phyloP scores from a whole-genome alignment of 2,113 vertebrate genomes.

The Python bivittatus region DNA sequence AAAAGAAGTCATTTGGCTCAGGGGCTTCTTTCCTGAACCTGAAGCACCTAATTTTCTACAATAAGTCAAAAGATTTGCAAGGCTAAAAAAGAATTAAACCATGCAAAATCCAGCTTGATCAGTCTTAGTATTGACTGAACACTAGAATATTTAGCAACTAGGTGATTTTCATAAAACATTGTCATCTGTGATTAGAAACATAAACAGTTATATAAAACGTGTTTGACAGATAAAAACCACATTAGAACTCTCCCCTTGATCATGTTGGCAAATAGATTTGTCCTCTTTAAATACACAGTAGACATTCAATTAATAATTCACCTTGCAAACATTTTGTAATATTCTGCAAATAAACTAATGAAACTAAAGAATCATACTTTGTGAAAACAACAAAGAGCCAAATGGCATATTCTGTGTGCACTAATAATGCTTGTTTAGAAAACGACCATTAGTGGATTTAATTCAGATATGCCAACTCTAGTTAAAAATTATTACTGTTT shows the following conservation, averaged over 20 bases:
- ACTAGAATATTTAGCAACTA: not conserved
- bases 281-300: not conserved
- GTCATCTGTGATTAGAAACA: not conserved
- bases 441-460: slow-evolving; percentile 58
- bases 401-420: not conserved
- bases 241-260: not conserved
- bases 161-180: not conserved
- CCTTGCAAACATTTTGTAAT: slow-evolving; percentile 25
- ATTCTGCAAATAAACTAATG: slow-evolving; percentile 29
- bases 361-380: slow-evolving; percentile 15
- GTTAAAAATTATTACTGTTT: slow-evolving; percentile 51
- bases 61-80: not conserved
- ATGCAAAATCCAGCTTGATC: not conserved
- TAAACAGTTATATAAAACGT: not conserved
- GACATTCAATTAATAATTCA: slow-evolving; percentile 12
- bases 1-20: not conserved
- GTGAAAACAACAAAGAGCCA: not conserved
- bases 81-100: not conserved
- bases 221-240: not conserved
- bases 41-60: not conserved
- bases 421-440: slow-evolving; percentile 33
- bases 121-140: not conserved
- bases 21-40: not conserved
- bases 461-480: slow-evolving; percentile 55
- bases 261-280: slow-evolving; percentile 1